Evolutionary conservation across 2,888 invertebrate genomes (phyloP).

Genomic region (Phrixothrix hirtus): DNA sequence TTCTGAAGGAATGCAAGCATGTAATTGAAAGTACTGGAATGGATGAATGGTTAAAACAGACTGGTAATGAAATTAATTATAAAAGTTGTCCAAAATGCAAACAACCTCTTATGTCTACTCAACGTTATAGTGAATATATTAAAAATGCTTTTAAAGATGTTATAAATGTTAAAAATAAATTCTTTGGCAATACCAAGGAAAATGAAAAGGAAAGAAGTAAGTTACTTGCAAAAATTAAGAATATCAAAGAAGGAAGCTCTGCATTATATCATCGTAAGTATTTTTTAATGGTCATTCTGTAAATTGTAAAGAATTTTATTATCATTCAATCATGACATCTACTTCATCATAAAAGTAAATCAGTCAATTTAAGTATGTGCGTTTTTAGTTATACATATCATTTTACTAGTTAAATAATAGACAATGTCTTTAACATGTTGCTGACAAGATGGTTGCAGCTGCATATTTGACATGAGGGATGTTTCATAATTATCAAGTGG

Average conservation of each 20-base stretch:
- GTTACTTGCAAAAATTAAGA: slow-evolving; percentile 19
- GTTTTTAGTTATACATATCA: too few species aligned
- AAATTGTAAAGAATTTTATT: too few species aligned
- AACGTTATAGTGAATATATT: slow-evolving; percentile 62
- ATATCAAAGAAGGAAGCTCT: slow-evolving; percentile 4
- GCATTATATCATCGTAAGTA: slow-evolving; percentile 1
- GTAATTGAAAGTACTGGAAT: slow-evolving; percentile 57
- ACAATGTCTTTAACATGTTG: too few species aligned
- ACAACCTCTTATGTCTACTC: slow-evolving; percentile 61
- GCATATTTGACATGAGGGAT: too few species aligned
- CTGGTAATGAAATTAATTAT: slow-evolving; percentile 41
- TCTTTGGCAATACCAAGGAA: slow-evolving; percentile 51
- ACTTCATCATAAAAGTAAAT: too few species aligned
- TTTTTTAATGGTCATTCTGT: too few species aligned
- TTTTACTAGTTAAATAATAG: too few species aligned
- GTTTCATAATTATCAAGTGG: too few species aligned
- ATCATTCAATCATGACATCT: too few species aligned
- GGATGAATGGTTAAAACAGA: slow-evolving; percentile 52
- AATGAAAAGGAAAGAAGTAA: slow-evolving; percentile 40
- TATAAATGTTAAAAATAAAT: slow-evolving; percentile 54
- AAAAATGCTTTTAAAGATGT: slow-evolving; percentile 54
- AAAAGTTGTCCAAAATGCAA: slow-evolving; percentile 64
- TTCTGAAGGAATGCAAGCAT: slow-evolving; percentile 61
- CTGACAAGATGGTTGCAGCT: too few species aligned
- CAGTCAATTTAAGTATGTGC: too few species aligned